phyloP scores from a whole-genome alignment of 2,113 vertebrate species.

The Odocoileus virginianus region DNA sequence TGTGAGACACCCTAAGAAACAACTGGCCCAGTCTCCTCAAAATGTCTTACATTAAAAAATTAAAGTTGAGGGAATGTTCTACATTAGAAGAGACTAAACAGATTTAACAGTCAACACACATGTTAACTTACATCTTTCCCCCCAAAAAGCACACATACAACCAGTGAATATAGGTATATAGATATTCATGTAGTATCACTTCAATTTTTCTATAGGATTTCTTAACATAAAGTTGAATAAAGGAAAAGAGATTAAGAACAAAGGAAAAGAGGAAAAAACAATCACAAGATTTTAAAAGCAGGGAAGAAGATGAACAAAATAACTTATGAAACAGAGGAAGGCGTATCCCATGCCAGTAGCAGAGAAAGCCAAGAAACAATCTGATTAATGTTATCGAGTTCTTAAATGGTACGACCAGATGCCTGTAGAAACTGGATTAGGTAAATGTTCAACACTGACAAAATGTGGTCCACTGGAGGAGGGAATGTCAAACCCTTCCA shows the following conservation, averaged over 20 bases:
- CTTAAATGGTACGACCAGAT: neutral
- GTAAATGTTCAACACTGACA: neutral
- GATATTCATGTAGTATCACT: neutral
- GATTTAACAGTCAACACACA: neutral
- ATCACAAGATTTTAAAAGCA: neutral
- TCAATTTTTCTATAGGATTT: neutral
- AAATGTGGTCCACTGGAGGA: neutral
- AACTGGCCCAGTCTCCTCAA: neutral
- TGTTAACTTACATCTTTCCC: neutral
- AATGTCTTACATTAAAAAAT: neutral
- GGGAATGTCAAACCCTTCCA: neutral
- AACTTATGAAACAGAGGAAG: neutral
- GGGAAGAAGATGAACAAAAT: neutral
- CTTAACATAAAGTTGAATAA: neutral
- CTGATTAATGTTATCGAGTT: neutral
- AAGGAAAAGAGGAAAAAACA: neutral
- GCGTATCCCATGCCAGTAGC: neutral
- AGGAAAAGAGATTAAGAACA: neutral
- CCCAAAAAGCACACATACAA: neutral
- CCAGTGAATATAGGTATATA: neutral
- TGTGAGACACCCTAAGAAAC: neutral
- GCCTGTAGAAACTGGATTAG: neutral
- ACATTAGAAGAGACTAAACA: neutral
- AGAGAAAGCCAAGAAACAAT: neutral
- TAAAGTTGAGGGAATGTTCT: neutral